A percentile compares a stretch with the other conserved stretches of the same genome.
Conservation (phyloP, 2,113 vertebrate genomes). For the Gnathonemus echidnorhynchus region DNA sequence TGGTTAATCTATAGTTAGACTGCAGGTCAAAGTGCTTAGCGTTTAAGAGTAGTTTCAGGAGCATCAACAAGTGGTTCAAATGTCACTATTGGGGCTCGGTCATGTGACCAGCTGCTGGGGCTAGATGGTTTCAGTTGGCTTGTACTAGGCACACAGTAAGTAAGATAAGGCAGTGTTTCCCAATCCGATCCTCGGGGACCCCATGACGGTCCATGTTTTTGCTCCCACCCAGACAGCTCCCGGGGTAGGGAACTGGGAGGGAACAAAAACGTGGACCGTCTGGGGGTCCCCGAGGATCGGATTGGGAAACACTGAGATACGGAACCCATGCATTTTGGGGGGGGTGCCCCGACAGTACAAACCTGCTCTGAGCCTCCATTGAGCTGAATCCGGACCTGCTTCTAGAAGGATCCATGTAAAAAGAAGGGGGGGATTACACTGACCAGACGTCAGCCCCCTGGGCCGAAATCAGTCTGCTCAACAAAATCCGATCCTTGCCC, state of each 20-base stretch:
- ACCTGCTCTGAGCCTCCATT: slow-evolving; percentile 59
- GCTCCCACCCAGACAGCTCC: background rate
- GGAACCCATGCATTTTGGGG: slow-evolving; percentile 36
- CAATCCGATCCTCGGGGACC: background rate
- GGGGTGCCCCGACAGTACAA: slow-evolving; percentile 40
- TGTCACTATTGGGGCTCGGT: background rate
- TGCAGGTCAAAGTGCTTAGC: background rate
- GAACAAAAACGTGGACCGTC: background rate
- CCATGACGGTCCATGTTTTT: background rate
- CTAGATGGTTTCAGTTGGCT: background rate
- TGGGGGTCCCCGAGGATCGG: background rate
- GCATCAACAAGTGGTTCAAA: background rate
- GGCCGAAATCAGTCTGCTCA: background rate
- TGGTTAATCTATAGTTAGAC: background rate
- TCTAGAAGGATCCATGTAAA: slow-evolving; percentile 50
- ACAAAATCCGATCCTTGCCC: background rate
- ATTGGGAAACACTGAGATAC: slow-evolving; percentile 13
- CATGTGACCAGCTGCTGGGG: background rate
- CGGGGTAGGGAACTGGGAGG: background rate
- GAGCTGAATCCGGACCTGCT: slow-evolving; percentile 68
- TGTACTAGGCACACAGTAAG: background rate
- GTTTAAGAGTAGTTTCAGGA: background rate
- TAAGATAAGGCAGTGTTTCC: background rate
- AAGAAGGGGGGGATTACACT: slow-evolving; percentile 12
- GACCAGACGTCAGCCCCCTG: background rate